These are phyloP conservation scores for Hirtodrosophila trivittata DNA, from an alignment of 2,888 invertebrate species.

Conservation along the genomic window DNA sequence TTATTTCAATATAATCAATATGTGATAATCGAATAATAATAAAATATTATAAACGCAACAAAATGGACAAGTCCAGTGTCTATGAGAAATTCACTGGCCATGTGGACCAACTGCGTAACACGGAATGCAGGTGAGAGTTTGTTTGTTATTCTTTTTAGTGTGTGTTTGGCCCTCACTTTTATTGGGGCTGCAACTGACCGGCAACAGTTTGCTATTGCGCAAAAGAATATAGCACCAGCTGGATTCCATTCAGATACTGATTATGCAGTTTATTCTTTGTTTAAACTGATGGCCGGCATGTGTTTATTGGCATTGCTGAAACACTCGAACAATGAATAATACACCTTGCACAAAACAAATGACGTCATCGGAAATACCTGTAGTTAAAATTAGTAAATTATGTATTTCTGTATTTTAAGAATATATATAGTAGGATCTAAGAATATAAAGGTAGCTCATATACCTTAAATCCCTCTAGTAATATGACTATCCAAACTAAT, in stretches of 20 bases:
- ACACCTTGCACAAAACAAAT: conserved; percentile 8
- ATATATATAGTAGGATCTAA: no score
- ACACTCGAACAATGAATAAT: neutral
- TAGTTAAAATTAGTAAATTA: neutral
- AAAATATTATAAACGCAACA: conserved; percentile 3
- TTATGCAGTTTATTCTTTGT: neutral
- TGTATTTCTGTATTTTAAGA: no score
- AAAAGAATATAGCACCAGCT: conserved; percentile 12
- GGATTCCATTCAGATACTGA: neutral
- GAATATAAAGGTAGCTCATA: no score
- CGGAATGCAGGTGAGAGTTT: conserved; percentile 83
- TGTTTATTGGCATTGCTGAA: neutral
- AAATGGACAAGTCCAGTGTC: conserved; percentile 79
- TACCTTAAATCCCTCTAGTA: no score
- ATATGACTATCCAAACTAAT: no score
- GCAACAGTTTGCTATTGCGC: conserved; percentile 65
- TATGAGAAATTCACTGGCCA: conserved; percentile 80
- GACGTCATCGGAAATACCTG: conserved; percentile 44
- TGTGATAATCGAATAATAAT: conserved; percentile 27
- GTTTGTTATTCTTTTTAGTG: conserved; percentile 4
- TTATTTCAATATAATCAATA: conserved; percentile 42
- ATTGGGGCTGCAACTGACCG: conserved; percentile 46
- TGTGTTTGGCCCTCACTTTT: conserved; percentile 1
- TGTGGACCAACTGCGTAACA: conserved; percentile 82
- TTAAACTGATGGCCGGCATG: no score